These are phyloP conservation scores for Sycobia sp. DNA, from an alignment of 1,140 invertebrate genomes.

Conservation along the genomic window DNA sequence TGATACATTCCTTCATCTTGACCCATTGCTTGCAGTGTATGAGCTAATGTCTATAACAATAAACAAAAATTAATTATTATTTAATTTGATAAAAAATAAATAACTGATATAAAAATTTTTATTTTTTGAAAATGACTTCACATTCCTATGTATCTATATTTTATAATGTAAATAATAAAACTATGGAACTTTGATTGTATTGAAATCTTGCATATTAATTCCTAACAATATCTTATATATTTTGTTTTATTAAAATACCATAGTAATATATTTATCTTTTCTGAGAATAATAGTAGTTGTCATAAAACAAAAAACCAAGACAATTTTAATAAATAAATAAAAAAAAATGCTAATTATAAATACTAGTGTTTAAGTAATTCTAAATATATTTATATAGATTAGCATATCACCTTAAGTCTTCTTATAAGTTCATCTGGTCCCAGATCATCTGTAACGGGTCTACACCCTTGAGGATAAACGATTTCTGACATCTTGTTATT, in stretches of 20 bases:
- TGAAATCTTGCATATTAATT: too few relatives aligned
- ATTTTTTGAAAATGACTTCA: not conserved
- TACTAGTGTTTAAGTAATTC: too few relatives aligned
- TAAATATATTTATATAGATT: not conserved
- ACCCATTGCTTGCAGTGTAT: constrained; percentile 94
- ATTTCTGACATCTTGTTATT: constrained; percentile 74
- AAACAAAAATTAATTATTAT: constrained; percentile 34
- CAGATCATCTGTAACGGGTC: constrained; percentile 88
- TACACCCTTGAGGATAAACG: constrained; percentile 84
- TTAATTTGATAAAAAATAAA: constrained; percentile 1
- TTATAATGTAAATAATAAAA: too few relatives aligned
- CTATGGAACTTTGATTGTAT: too few relatives aligned
- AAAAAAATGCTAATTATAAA: too few relatives aligned
- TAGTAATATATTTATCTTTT: not conserved
- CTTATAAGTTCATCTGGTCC: constrained; percentile 93
- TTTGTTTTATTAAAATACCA: not conserved
- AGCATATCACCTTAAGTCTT: constrained; percentile 79
- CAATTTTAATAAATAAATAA: too few relatives aligned
- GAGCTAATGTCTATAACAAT: constrained; percentile 76
- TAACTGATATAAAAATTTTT: constrained; percentile 1
- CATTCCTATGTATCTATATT: too few relatives aligned
- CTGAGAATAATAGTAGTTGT: too few relatives aligned
- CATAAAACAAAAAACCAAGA: too few relatives aligned
- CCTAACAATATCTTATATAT: too few relatives aligned
- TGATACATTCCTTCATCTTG: constrained; percentile 93